Evolutionary conservation across 2,888 invertebrate genomes (phyloP).

Genomic region (Polyommatus icarus): DNA sequence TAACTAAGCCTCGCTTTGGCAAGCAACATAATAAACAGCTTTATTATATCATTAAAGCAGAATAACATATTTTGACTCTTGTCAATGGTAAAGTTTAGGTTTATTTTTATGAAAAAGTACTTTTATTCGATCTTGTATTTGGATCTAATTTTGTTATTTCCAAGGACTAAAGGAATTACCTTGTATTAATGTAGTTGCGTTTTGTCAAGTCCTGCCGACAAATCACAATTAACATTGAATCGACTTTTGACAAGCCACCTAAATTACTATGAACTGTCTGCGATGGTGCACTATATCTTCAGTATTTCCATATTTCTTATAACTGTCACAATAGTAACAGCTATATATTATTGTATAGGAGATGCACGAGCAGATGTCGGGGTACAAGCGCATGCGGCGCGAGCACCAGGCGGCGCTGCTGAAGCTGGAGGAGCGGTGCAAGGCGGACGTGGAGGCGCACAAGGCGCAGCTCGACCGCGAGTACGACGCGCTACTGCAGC

Average conservation of each 20-base stretch:
- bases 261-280: no score
- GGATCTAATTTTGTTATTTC: no score
- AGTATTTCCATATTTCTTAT: no score
- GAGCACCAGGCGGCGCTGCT: conserved; percentile 97
- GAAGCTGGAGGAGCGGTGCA: conserved; percentile 96
- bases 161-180: no score
- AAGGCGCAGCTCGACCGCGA: conserved; percentile 97
- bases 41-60: background rate
- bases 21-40: conserved; percentile 3
- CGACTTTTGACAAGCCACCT: no score
- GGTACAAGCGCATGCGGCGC: conserved; percentile 98
- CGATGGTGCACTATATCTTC: no score
- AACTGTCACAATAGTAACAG: no score
- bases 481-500: conserved; percentile 95
- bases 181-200: no score
- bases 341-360: conserved; percentile 78
- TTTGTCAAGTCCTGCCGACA: no score
- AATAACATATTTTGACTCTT: background rate
- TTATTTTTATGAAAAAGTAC: background rate
- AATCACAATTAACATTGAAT: no score
- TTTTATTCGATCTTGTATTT: background rate
- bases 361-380: conserved; percentile 99
- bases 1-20: conserved; percentile 13
- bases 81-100: background rate
- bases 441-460: conserved; percentile 98